phyloP scores from a whole-genome alignment of 2,113 vertebrate genomes.

The Nesospiza acunhae region DNA sequence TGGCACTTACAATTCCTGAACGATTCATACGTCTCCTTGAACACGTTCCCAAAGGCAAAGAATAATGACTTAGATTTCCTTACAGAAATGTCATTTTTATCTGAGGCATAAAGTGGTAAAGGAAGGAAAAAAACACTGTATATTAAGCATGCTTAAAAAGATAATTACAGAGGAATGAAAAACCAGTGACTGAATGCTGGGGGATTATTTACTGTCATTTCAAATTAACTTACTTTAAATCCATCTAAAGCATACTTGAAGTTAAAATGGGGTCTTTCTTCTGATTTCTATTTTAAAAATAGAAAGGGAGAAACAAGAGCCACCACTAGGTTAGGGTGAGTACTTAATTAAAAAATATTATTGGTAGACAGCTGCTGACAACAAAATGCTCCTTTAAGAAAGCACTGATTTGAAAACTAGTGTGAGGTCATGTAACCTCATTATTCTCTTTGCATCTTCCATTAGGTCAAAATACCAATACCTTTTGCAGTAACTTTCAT shows the following conservation, averaged over 20 bases:
- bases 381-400: conserved; percentile 44
- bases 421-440: conserved; percentile 35
- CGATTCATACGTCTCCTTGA: conserved; percentile 55
- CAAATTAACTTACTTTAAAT: conserved; percentile 44
- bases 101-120: conserved; percentile 28
- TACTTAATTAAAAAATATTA: not conserved
- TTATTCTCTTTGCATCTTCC: conserved; percentile 50
- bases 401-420: conserved; percentile 55
- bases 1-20: conserved; percentile 45
- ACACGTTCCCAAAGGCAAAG: conserved; percentile 54
- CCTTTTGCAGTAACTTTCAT: conserved; percentile 35
- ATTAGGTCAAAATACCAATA: conserved; percentile 58
- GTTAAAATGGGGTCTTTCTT: not conserved
- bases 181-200: not conserved
- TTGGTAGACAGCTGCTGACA: conserved; percentile 31
- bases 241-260: not conserved
- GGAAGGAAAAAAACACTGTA: not conserved
- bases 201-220: conserved; percentile 47
- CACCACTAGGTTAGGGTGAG: rapidly evolving
- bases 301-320: not conserved
- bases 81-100: conserved; percentile 59
- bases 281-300: not conserved
- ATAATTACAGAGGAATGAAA: conserved; percentile 62
- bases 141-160: not conserved
- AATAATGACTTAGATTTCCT: conserved; percentile 50